Conservation (phyloP, 2,113 vertebrate genomes). For the Eurystomus gularis region DNA sequence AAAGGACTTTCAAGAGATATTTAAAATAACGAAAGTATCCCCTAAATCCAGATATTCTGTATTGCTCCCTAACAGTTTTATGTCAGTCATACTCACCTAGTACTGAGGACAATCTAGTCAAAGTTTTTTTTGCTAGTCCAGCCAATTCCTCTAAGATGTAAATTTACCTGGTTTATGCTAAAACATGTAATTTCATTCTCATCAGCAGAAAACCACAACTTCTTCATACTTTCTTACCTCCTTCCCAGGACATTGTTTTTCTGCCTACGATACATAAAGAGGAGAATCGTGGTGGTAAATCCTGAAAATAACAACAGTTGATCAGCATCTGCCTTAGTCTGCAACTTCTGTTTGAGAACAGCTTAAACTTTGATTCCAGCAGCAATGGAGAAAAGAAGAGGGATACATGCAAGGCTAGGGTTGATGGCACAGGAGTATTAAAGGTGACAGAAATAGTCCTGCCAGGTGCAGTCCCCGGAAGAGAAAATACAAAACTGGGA, state of each 20-base stretch:
- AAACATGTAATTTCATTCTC: neutral
- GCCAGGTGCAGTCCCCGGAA: neutral
- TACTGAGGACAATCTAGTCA: neutral
- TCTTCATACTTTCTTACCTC: neutral
- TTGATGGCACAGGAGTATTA: neutral
- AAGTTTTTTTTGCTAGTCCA: neutral
- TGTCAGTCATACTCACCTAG: neutral
- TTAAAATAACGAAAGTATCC: neutral
- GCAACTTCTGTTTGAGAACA: neutral
- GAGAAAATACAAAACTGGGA: neutral
- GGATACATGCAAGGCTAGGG: neutral
- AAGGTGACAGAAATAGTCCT: neutral
- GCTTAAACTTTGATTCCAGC: neutral
- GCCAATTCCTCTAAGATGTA: neutral
- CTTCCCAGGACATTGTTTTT: neutral
- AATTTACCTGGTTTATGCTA: neutral
- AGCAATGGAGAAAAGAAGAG: neutral
- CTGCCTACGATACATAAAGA: neutral
- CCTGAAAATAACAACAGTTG: neutral
- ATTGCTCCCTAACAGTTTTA: neutral
- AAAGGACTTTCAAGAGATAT: neutral
- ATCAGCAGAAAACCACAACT: neutral
- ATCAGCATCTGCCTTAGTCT: neutral
- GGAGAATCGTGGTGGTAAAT: neutral
- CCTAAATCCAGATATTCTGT: neutral